Conservation (phyloP, 2,113 vertebrate genomes). For the Saguinus imperator region DNA sequence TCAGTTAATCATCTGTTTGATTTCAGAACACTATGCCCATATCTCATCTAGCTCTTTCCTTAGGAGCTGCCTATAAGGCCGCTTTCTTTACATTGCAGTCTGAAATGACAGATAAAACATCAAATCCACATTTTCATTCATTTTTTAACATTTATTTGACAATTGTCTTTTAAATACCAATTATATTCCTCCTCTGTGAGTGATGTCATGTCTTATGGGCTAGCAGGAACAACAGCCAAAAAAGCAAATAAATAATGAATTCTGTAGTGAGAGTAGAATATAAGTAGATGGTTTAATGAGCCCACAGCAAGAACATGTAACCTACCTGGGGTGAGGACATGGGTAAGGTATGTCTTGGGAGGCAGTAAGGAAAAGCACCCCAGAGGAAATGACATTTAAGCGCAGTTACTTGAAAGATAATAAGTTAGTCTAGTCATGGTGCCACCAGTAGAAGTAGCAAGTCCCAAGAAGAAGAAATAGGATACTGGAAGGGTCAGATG, state of each 20-base stretch:
- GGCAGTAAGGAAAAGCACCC: neutral
- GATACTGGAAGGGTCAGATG: neutral
- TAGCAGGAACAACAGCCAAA: neutral
- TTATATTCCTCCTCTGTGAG: neutral
- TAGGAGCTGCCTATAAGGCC: neutral
- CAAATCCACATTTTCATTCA: neutral
- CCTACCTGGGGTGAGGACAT: neutral
- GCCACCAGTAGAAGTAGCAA: neutral
- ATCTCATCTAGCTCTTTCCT: neutral
- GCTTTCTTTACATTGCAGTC: neutral
- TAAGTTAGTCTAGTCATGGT: neutral
- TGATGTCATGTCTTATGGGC: neutral
- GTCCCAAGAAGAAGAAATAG: neutral
- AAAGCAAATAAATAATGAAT: neutral
- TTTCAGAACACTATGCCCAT: neutral
- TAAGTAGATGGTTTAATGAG: neutral
- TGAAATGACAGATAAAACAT: neutral
- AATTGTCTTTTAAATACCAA: too few species aligned
- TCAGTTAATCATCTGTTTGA: neutral
- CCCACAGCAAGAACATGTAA: neutral
- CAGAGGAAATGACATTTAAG: neutral
- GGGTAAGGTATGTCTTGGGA: neutral
- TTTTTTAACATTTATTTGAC: too few species aligned
- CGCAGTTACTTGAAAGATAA: neutral
- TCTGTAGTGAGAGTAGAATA: neutral